Conservation (phyloP, 2,797 vertebrate species). For the Sus cebifrons region DNA sequence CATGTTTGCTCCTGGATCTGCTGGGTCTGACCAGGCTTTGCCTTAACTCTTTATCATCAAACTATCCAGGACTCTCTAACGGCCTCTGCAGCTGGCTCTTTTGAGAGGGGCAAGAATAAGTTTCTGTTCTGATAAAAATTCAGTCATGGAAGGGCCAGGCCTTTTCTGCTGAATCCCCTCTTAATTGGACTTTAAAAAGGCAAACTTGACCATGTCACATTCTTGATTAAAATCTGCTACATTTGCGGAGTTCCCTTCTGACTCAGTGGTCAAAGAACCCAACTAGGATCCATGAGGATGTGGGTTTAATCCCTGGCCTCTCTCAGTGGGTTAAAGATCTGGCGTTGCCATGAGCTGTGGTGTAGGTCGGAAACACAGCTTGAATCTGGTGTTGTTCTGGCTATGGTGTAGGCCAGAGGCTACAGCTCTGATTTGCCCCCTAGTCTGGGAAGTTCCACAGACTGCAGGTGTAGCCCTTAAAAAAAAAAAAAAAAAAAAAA, state of each 20-base stretch:
- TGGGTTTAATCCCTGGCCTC: too few species aligned
- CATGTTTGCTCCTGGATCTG: neutral
- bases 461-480: too few species aligned
- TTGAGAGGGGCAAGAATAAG: neutral
- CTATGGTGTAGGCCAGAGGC: too few species aligned
- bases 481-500: too few species aligned
- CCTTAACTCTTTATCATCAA: neutral
- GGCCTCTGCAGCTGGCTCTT: neutral
- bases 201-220: neutral
- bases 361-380: too few species aligned
- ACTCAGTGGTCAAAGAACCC: too few species aligned
- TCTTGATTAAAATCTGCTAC: constrained; percentile 14
- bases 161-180: neutral
- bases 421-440: too few species aligned
- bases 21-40: neutral
- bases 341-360: too few species aligned
- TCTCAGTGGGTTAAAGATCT: too few species aligned
- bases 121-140: constrained; percentile 33
- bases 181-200: neutral
- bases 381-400: too few species aligned
- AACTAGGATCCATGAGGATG: too few species aligned
- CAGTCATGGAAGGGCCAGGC: neutral
- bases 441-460: too few species aligned
- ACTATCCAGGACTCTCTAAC: neutral
- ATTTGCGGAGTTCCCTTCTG: neutral